Base-by-base conservation (phyloP, 2,113 vertebrate species). In the Cromileptes altivelis region DNA sequence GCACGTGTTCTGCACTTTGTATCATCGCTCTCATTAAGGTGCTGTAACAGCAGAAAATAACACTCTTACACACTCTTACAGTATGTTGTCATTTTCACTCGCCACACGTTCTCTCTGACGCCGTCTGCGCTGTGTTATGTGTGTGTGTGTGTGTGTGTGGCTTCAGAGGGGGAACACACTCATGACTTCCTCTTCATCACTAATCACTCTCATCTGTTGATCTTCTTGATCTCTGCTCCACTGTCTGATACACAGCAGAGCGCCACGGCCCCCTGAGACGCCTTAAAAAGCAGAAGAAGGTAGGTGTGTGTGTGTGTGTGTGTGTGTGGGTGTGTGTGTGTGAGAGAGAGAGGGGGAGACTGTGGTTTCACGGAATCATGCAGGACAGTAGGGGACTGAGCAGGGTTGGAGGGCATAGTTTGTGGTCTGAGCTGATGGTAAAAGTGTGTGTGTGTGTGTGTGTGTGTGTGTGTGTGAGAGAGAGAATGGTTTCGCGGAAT, bases 171-270 rank as follows among this genome's bases (percentile, higher is more conserved):
- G 89, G 75, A 94, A 96, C 93, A 95, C 96, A 96, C 96, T 96
- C 96, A 94, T 93, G 95, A 95, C 95, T 97, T 97, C 96, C 96
- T 96, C 96, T 97, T 96, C 96, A 97, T 97, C 96, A 97, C 96
- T 98, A 97, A 98, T 97, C 93, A 93, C 95, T 97, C 94, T 97
- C 97, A 97, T 96, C 95, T 98, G 97, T 82, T 84, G 75, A 90
- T 91, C 76, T 88, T 83, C 91, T 91, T 92, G 91, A 90, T 90
- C 88, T 95, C 85, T 90, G 93, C 94, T 86, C 95, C 92, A 96
- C 95, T 93, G 91, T 92, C 92, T 93, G 83, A 93, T 92, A 92
- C 93, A 63, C 64, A 76, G 55, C 80, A 27, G 80, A 88, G 50
- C 21, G 17, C 82, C 2, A 11, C 4, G 4, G 69, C 80, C 86